Base-by-base conservation (phyloP, 2,888 invertebrate genomes). In the Tenthredo distinguenda region DNA sequence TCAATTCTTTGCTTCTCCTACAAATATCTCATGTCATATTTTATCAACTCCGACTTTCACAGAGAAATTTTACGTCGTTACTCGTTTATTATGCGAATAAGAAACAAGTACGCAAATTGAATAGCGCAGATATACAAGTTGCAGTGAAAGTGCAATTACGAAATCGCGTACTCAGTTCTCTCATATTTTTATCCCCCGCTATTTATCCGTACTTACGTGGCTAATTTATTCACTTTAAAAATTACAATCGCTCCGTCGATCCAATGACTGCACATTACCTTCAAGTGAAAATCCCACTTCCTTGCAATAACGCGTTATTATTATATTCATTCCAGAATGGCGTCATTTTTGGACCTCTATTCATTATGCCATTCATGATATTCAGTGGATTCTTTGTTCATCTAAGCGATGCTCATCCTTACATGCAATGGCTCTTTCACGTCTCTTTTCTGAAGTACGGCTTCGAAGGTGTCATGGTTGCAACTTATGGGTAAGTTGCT, bases 321-420 rank as follows among this genome's bases (percentile, higher is more conserved):
- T 26, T 62, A 26, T 74, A 37, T 76, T 85, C 85, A 86, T 95
- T 96, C 86, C 94, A 99, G 98, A 96, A 97, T 91, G 98, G 98
- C 18, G 97, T 98, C 6, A 96, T 98, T 90, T 96, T 99, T 91
- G 99, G 99, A 6, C 98, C 99, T 10, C 96, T 99, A 88, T 96
- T 97, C 90, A 96, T 97, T 87, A 96, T 98, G 93, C 99, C 99
- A 0, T 98, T 98, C 91, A 95, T 97, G 37, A 95, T 98, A 89
- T 99, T 99, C 94, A 98, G 98, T 85, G 99, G 99, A 7, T 99
- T 98, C 94, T 99, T 99, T 92, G 96, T 99, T 1, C 97, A 96
- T 90, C 95, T 97, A 89, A 95, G 95, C 89, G 98, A 98, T 89
- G 97, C 98, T 1, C 98, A 98, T 10, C 93, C 94, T 0, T 96